Evolutionary conservation across 2,113 vertebrate genomes (phyloP).

Genomic region (Oncorhynchus mykiss): DNA sequence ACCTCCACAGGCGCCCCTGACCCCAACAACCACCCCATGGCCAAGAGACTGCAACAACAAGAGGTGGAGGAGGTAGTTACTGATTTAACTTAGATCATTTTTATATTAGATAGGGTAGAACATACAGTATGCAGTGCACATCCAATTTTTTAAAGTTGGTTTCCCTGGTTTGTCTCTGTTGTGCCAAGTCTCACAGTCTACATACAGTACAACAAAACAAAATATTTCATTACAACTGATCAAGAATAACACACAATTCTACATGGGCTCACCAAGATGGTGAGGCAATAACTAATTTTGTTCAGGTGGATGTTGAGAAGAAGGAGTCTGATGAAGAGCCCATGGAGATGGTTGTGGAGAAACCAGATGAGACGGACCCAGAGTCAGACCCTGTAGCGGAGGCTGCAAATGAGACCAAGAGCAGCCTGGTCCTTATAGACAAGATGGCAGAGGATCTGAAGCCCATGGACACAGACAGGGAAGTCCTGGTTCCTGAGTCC

Average conservation of each 20-base stretch:
- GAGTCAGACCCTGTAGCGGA: constrained; percentile 85
- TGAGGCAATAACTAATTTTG: background rate
- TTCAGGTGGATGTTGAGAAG: constrained; percentile 79
- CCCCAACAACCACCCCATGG: constrained; percentile 68
- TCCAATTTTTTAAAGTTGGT: background rate
- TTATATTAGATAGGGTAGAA: too few relatives aligned
- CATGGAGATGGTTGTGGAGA: constrained; percentile 77
- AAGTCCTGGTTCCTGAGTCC: constrained; percentile 81
- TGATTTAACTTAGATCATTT: background rate
- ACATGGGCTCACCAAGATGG: too few relatives aligned
- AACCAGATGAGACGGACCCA: constrained; percentile 82
- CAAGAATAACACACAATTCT: too few relatives aligned
- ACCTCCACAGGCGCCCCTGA: constrained; percentile 81
- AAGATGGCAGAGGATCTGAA: constrained; percentile 85
- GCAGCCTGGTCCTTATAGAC: constrained; percentile 80
- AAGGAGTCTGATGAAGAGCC: constrained; percentile 84
- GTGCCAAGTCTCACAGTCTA: too few relatives aligned
- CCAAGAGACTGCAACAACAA: constrained; percentile 77
- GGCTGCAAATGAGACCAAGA: constrained; percentile 83
- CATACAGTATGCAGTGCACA: too few relatives aligned
- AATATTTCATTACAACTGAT: too few relatives aligned
- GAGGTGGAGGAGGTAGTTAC: constrained; percentile 70
- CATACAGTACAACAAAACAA: too few relatives aligned
- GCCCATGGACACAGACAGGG: constrained; percentile 97
- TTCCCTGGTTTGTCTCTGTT: too few relatives aligned